phyloP scores from a whole-genome alignment of 2,888 invertebrate genomes.

The Drosophila vallismaia region DNA sequence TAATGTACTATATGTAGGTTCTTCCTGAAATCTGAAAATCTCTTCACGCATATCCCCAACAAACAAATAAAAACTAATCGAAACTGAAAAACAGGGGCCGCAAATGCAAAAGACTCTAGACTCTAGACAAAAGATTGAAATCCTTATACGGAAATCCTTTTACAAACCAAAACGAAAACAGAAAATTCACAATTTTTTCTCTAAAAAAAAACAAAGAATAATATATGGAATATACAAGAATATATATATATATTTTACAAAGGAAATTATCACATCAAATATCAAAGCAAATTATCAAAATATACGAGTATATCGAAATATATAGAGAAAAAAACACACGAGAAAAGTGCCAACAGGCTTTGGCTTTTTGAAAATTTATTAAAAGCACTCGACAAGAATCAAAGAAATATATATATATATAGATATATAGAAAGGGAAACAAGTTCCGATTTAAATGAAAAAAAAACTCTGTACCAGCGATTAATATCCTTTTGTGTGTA shows the following conservation, averaged over 20 bases:
- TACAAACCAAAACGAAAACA: slow-evolving; percentile 16
- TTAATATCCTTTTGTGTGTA: slow-evolving; percentile 40
- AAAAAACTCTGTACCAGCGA: slow-evolving; percentile 36
- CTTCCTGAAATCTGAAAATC: slow-evolving; percentile 27
- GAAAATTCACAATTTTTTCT: slow-evolving; percentile 18
- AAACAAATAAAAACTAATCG: slow-evolving; percentile 9
- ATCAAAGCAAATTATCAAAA: background rate
- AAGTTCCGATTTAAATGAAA: slow-evolving; percentile 5
- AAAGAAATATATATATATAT: background rate
- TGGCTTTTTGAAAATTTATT: background rate
- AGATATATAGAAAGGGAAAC: background rate
- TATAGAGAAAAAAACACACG: too few relatives aligned
- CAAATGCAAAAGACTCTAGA: slow-evolving; percentile 57
- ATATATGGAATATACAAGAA: slow-evolving; percentile 4
- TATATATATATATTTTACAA: slow-evolving; percentile 22
- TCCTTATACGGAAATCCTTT: slow-evolving; percentile 33
- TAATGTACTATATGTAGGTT: slow-evolving; percentile 10
- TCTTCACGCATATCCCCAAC: slow-evolving; percentile 31
- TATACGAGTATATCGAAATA: too few relatives aligned
- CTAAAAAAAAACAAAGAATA: slow-evolving; percentile 1
- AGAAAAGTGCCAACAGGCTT: background rate
- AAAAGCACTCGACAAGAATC: slow-evolving; percentile 6
- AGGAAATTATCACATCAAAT: background rate
- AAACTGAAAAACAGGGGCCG: slow-evolving; percentile 50
- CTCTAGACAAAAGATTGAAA: slow-evolving; percentile 38